phyloP scores from a whole-genome alignment of 2,113 vertebrate genomes.

The Otis tarda region DNA sequence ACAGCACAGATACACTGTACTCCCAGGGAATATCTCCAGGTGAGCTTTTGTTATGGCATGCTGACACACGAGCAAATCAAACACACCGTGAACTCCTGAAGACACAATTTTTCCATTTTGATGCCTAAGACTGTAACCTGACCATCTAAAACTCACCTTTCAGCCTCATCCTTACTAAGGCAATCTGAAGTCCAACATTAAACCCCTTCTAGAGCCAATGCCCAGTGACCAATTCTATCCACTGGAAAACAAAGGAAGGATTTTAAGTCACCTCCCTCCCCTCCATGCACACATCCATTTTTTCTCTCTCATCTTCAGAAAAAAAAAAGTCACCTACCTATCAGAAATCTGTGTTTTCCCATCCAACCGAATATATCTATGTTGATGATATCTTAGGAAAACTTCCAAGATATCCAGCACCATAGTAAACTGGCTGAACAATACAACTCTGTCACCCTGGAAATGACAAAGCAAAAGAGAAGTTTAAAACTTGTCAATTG shows the following conservation, averaged over 20 bases:
- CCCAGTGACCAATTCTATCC: not conserved
- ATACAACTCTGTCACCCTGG: conserved; percentile 91
- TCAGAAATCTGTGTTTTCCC: conserved; percentile 92
- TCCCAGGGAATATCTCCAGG: not conserved
- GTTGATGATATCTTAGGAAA: conserved; percentile 85
- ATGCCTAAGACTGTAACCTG: not conserved
- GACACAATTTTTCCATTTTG: not conserved
- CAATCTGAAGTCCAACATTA: not conserved
- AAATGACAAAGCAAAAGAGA: not conserved
- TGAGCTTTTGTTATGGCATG: not conserved
- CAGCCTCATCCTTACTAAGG: not conserved
- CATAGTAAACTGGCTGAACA: conserved; percentile 98
- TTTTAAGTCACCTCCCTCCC: not conserved
- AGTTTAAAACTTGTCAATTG: not conserved
- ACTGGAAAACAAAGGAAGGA: not conserved
- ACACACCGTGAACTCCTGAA: not conserved
- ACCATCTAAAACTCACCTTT: not conserved
- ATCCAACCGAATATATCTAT: conserved; percentile 89
- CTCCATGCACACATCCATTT: not conserved
- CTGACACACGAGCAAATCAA: not conserved
- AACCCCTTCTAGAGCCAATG: not conserved
- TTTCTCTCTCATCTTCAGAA: not conserved
- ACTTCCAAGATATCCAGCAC: conserved; percentile 95
- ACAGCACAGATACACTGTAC: not conserved
- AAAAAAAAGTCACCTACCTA: conserved; percentile 72